Conservation (phyloP, 1,140 invertebrate genomes). For the Odontomachus brunneus region DNA sequence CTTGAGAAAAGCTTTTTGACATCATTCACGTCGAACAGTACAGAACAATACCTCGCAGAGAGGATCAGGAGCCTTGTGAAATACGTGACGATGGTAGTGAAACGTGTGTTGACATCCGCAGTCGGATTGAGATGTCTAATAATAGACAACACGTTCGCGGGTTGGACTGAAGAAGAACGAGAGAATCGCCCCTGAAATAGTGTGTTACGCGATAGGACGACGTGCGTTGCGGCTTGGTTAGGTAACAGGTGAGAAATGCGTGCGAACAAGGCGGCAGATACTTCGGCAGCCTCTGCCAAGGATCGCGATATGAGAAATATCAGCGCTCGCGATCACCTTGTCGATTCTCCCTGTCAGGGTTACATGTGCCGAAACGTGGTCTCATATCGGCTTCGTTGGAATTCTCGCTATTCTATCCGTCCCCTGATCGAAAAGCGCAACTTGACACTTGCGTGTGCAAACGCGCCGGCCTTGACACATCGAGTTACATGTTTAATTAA, state of each 20-base stretch:
- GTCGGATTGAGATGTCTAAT: constrained; percentile 21
- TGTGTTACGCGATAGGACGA: constrained; percentile 73
- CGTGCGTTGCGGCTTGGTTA: constrained; percentile 65
- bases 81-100: not conserved
- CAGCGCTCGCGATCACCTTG: not conserved
- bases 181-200: constrained; percentile 71
- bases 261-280: constrained; percentile 54
- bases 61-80: not conserved
- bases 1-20: not conserved
- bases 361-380: not conserved
- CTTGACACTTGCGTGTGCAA: too few relatives aligned
- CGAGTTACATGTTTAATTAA: too few relatives aligned
- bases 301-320: constrained; percentile 39
- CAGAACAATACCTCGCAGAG: not conserved
- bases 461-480: too few relatives aligned
- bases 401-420: not conserved
- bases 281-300: constrained; percentile 57
- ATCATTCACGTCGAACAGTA: not conserved
- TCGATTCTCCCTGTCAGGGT: not conserved
- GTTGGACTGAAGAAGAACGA: constrained; percentile 29
- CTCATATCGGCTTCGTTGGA: not conserved
- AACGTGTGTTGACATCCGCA: not conserved
- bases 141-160: constrained; percentile 44
- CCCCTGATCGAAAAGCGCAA: too few relatives aligned
- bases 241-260: constrained; percentile 74